Evolutionary conservation across 2,888 invertebrate genomes (phyloP).

Genomic region (Oithona nana): DNA sequence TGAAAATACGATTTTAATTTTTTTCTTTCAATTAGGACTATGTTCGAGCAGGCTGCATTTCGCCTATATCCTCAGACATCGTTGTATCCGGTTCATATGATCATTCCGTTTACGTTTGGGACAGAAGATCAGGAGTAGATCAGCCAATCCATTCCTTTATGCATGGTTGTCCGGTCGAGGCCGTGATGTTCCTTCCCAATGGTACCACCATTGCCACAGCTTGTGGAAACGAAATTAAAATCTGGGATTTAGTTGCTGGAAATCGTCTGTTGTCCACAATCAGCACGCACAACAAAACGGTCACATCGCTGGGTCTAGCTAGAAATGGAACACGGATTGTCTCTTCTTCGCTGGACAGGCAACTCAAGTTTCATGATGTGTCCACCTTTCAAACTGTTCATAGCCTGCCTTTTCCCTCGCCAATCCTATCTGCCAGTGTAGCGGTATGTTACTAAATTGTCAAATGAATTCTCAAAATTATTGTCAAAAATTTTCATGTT

Average conservation of each 20-base stretch:
- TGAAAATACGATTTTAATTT: slow-evolving; percentile 41
- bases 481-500: slow-evolving; percentile 9
- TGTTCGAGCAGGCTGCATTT: slow-evolving; percentile 49
- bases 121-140: slow-evolving; percentile 48
- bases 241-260: slow-evolving; percentile 81
- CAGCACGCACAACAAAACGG: slow-evolving; percentile 84
- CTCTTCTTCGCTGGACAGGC: slow-evolving; percentile 77
- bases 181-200: slow-evolving; percentile 63
- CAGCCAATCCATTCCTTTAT: slow-evolving; percentile 42
- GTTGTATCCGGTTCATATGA: slow-evolving; percentile 76
- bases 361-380: slow-evolving; percentile 79
- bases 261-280: slow-evolving; percentile 64
- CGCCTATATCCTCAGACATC: slow-evolving; percentile 51
- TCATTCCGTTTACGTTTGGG: slow-evolving; percentile 66
- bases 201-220: slow-evolving; percentile 79
- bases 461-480: background rate
- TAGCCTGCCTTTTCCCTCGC: slow-evolving; percentile 71
- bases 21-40: slow-evolving; percentile 26
- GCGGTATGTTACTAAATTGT: slow-evolving; percentile 32
- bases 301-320: slow-evolving; percentile 64
- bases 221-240: slow-evolving; percentile 69
- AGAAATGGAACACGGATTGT: slow-evolving; percentile 60
- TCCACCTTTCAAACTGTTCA: slow-evolving; percentile 62
- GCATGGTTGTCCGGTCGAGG: slow-evolving; percentile 77
- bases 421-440: slow-evolving; percentile 62